Conservation (phyloP, 2,113 vertebrate genomes). For the Tragelaphus buxtoni region DNA sequence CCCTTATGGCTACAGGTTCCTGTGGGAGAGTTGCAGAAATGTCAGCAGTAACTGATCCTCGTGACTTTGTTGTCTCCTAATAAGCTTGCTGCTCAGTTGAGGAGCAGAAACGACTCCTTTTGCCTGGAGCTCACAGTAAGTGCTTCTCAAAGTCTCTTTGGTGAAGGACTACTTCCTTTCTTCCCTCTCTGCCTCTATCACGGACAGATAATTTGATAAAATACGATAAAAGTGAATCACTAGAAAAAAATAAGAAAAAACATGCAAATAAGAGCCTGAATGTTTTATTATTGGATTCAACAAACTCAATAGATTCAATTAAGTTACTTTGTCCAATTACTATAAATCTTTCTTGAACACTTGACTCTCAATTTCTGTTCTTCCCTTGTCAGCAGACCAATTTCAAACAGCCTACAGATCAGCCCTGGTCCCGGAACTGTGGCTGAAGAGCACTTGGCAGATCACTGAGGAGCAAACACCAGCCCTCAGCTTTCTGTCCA, state of each 20-base stretch:
- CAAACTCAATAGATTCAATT: not conserved
- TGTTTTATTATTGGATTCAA: conserved; percentile 17
- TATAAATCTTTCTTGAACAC: not conserved
- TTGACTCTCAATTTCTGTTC: not conserved
- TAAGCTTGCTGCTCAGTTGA: not conserved
- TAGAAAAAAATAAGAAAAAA: not conserved
- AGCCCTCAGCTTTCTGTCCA: no score
- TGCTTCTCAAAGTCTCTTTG: not conserved
- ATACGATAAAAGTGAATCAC: conserved; percentile 27
- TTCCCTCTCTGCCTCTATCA: not conserved
- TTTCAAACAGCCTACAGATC: not conserved
- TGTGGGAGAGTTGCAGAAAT: not conserved
- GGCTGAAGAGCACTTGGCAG: not conserved
- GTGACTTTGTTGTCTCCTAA: not conserved
- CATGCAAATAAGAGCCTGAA: not conserved
- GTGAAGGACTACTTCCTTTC: not conserved
- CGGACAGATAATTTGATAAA: not conserved
- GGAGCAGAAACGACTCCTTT: not conserved
- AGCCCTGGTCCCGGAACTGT: not conserved
- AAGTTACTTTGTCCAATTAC: not conserved
- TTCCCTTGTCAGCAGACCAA: not conserved
- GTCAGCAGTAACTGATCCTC: not conserved
- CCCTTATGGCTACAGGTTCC: not conserved
- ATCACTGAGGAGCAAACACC: not conserved
- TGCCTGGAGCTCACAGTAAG: not conserved